Conservation (phyloP, 2,797 vertebrate genomes). For the Etheostoma nigrum region DNA sequence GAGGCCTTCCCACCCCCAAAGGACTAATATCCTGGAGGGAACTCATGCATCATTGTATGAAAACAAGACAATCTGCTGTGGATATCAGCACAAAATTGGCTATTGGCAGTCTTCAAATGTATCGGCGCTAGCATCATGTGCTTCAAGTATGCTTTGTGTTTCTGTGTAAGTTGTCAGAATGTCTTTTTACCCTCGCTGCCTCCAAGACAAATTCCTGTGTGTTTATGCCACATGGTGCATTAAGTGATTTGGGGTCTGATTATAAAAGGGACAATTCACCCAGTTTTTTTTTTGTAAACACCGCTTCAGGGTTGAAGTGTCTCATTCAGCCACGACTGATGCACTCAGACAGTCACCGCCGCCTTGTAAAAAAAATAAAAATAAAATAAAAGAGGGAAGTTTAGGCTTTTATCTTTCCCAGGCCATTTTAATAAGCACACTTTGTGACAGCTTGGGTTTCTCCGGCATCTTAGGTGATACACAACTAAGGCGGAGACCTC, state of each 20-base stretch:
- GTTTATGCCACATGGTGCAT: conserved; percentile 65
- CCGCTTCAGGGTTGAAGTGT: conserved; percentile 64
- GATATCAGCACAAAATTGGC: conserved; percentile 14
- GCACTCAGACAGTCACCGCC: conserved; percentile 71
- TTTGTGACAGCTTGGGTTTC: conserved; percentile 85
- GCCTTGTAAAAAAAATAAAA: conserved; percentile 47
- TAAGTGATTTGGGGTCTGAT: conserved; percentile 62
- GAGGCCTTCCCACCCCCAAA: background rate
- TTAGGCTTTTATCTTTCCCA: conserved; percentile 72
- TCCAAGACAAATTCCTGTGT: conserved; percentile 61
- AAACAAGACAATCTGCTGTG: background rate
- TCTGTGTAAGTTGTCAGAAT: conserved; percentile 25
- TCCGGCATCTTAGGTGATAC: conserved; percentile 72
- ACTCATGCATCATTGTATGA: background rate
- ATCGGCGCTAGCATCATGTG: conserved; percentile 21
- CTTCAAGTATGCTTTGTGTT: conserved; percentile 25
- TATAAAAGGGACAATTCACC: conserved; percentile 69
- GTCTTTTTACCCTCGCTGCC: conserved; percentile 24
- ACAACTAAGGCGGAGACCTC: conserved; percentile 66
- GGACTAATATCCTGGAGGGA: background rate
- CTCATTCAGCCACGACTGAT: conserved; percentile 71
- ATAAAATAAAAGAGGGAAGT: conserved; percentile 28
- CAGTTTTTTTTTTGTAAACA: conserved; percentile 37
- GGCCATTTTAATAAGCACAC: conserved; percentile 82
- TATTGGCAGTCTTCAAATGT: conserved; percentile 20